phyloP scores from a whole-genome alignment of 2,888 invertebrate species.

The Apodemia hepburni region DNA sequence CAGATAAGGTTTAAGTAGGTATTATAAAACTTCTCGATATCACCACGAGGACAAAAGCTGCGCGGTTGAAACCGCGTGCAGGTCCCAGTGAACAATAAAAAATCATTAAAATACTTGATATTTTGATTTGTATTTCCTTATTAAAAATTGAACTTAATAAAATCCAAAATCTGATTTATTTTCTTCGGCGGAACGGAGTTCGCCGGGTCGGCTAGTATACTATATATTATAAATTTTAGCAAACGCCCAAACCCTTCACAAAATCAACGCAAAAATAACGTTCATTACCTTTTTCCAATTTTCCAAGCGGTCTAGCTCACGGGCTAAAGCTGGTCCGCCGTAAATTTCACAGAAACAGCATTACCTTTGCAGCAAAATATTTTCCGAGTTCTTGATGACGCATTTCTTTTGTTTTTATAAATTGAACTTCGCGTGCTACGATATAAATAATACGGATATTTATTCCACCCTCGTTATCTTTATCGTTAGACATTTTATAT shows the following conservation, averaged over 20 bases:
- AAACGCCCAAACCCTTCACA: not conserved
- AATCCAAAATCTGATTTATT: too few relatives aligned
- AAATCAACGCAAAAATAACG: not conserved
- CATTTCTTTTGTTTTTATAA: constrained; percentile 10
- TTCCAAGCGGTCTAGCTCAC: not conserved
- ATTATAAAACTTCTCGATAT: too few relatives aligned
- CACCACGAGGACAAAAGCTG: too few relatives aligned
- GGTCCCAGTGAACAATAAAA: too few relatives aligned
- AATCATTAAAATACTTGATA: too few relatives aligned
- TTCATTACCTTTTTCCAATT: not conserved
- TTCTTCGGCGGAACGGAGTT: too few relatives aligned
- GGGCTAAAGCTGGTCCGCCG: not conserved
- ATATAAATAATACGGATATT: constrained; percentile 13
- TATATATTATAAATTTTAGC: not conserved
- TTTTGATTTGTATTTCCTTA: too few relatives aligned
- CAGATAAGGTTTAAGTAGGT: too few relatives aligned
- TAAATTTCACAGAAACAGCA: not conserved
- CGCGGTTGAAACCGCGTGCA: too few relatives aligned
- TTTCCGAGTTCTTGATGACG: constrained; percentile 5
- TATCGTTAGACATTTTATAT: constrained; percentile 8
- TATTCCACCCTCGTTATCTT: constrained; percentile 6
- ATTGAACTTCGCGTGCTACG: not conserved
- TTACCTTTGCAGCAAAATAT: not conserved
- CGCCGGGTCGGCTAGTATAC: too few relatives aligned
- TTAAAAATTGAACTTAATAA: too few relatives aligned